These are phyloP conservation scores for Abramis brama DNA, from an alignment of 2,113 vertebrate species.

Conservation along the genomic window DNA sequence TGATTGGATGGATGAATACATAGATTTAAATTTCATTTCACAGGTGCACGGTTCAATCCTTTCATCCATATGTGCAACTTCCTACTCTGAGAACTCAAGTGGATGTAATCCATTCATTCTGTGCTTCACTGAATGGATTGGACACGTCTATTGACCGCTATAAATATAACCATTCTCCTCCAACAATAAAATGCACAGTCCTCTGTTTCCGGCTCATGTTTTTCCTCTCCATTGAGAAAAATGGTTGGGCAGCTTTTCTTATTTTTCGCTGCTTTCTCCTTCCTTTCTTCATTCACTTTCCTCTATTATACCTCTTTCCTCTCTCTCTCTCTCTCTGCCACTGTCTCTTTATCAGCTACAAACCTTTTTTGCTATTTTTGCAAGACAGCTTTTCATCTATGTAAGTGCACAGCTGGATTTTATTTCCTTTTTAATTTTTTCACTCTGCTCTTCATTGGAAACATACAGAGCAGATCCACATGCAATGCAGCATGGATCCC, in stretches of 20 bases:
- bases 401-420: constrained; percentile 56
- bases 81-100: constrained; percentile 6
- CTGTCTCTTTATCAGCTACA: neutral
- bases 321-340: neutral
- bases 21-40: neutral
- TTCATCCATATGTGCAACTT: constrained; percentile 23
- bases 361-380: constrained; percentile 16
- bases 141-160: constrained; percentile 23
- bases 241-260: constrained; percentile 13
- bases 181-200: constrained; percentile 6
- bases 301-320: neutral
- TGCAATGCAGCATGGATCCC: constrained; percentile 27
- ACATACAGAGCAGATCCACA: constrained; percentile 35
- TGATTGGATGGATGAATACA: neutral
- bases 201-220: constrained; percentile 11
- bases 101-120: constrained; percentile 27
- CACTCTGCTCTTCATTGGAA: constrained; percentile 38
- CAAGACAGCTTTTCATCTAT: constrained; percentile 41
- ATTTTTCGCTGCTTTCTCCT: neutral
- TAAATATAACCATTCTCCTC: constrained; percentile 19
- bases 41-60: constrained; percentile 15
- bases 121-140: constrained; percentile 12
- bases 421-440: constrained; percentile 51
- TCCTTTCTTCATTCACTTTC: constrained; percentile 1
- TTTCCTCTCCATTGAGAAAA: constrained; percentile 24